Conservation (phyloP, 2,113 vertebrate genomes). For the Ailurus styani region DNA sequence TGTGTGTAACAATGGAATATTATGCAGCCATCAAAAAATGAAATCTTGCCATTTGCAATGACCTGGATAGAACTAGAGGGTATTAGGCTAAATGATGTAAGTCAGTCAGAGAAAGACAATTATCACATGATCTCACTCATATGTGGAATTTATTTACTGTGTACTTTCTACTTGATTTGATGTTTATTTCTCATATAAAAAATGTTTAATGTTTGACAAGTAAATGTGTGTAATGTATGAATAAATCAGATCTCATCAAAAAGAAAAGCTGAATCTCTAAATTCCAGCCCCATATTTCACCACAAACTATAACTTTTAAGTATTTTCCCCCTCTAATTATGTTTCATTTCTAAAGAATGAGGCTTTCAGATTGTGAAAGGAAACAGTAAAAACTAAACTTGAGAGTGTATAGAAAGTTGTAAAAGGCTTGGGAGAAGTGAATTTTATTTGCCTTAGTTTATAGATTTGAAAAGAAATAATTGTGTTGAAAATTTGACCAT, state of each 20-base stretch:
- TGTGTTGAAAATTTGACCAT: not conserved
- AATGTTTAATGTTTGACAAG: not conserved
- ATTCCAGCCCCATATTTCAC: not conserved
- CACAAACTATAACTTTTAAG: not conserved
- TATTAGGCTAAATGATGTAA: too few relatives aligned
- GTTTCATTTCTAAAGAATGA: slow-evolving; percentile 12
- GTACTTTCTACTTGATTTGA: not conserved
- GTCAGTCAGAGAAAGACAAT: too few relatives aligned
- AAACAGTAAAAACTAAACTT: slow-evolving; percentile 61
- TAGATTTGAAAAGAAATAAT: slow-evolving; percentile 27
- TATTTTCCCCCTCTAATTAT: not conserved
- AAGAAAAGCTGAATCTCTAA: not conserved
- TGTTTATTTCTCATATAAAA: not conserved
- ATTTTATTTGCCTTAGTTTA: slow-evolving; percentile 19
- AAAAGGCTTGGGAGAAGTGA: slow-evolving; percentile 62
- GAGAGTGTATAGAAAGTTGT: slow-evolving; percentile 75
- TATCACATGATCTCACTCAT: too few relatives aligned
- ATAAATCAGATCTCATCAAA: not conserved
- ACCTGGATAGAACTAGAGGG: too few relatives aligned
- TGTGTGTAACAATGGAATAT: too few relatives aligned
- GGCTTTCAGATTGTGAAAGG: not conserved
- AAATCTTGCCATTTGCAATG: too few relatives aligned
- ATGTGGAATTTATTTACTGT: not conserved
- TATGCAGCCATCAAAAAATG: too few relatives aligned
- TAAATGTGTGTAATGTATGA: not conserved